Evolutionary conservation across 2,113 vertebrate genomes (phyloP).

Genomic region (Pantherophis guttatus): DNA sequence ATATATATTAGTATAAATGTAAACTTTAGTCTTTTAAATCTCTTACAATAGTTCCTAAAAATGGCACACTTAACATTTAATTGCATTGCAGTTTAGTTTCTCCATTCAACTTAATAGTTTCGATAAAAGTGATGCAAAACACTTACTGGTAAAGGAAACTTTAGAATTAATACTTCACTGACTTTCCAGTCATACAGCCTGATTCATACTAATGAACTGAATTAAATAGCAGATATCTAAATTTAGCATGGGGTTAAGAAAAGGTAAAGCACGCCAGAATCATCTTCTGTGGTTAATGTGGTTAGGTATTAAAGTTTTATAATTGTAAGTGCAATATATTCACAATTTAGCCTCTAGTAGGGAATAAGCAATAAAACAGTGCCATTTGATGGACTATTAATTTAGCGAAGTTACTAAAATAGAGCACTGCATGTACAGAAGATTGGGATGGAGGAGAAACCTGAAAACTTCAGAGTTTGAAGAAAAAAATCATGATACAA

Average conservation of each 20-base stretch:
- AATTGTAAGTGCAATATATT: not conserved
- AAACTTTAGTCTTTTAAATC: not conserved
- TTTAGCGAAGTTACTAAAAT: slow-evolving; percentile 1
- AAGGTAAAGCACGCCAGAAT: slow-evolving; percentile 1
- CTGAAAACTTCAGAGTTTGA: fast-evolving
- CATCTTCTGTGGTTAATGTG: slow-evolving; percentile 35
- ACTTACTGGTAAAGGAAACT: not conserved
- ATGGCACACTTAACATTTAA: not conserved
- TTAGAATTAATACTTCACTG: slow-evolving; percentile 14
- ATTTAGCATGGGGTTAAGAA: not conserved
- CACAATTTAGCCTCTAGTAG: not conserved
- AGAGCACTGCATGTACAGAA: not conserved
- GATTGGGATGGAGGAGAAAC: not conserved
- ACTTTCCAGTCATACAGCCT: not conserved
- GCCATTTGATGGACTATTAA: slow-evolving; percentile 19
- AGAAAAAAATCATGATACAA: not conserved
- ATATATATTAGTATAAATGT: not conserved
- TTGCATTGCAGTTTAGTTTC: not conserved
- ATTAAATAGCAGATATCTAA: not conserved
- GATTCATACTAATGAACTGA: not conserved
- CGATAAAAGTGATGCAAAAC: not conserved
- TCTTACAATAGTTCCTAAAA: not conserved
- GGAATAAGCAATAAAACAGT: not conserved
- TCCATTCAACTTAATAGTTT: not conserved
- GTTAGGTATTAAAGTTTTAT: not conserved